Conservation (phyloP, 2,113 vertebrate species). For the Tetraodon nigroviridis region DNA sequence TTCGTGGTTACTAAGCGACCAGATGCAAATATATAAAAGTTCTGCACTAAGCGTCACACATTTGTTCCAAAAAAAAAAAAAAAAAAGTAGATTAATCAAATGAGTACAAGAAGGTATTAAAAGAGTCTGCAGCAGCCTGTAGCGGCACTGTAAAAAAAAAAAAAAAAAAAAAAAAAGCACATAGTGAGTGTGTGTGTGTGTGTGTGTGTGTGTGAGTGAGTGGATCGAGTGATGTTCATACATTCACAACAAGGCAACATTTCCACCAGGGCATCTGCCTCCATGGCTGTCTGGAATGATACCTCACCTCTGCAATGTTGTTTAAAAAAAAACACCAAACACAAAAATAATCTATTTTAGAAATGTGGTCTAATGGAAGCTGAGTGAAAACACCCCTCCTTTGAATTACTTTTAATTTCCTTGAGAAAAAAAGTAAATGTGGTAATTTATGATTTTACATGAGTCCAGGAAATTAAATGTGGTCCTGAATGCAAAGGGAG, state of each 20-base stretch:
- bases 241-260: slow-evolving; percentile 72
- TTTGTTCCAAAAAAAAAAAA: slow-evolving; percentile 4
- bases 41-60: slow-evolving; percentile 14
- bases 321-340: slow-evolving; percentile 27
- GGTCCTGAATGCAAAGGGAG: slow-evolving; percentile 11
- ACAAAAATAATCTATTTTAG: slow-evolving; percentile 10
- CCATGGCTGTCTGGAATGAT: slow-evolving; percentile 4
- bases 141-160: slow-evolving; percentile 50
- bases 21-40: slow-evolving; percentile 49
- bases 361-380: slow-evolving; percentile 6
- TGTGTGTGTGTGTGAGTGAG: too few relatives aligned
- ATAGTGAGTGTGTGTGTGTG: slow-evolving; percentile 39
- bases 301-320: slow-evolving; percentile 38
- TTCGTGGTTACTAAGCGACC: slow-evolving; percentile 32
- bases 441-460: slow-evolving; percentile 10
- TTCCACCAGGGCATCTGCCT: slow-evolving; percentile 24
- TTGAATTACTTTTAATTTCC: not conserved
- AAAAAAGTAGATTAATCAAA: slow-evolving; percentile 18
- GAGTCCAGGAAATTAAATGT: slow-evolving; percentile 12
- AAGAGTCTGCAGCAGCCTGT: slow-evolving; percentile 54
- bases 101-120: slow-evolving; percentile 50
- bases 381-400: not conserved
- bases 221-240: slow-evolving; percentile 62
- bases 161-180: slow-evolving; percentile 48
- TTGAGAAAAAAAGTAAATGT: slow-evolving; percentile 1